A percentile compares a stretch with the other conserved stretches of the same genome.
Evolutionary conservation across 2,797 vertebrate species (phyloP).

Genomic region (Gymnoscopelus braueri): DNA sequence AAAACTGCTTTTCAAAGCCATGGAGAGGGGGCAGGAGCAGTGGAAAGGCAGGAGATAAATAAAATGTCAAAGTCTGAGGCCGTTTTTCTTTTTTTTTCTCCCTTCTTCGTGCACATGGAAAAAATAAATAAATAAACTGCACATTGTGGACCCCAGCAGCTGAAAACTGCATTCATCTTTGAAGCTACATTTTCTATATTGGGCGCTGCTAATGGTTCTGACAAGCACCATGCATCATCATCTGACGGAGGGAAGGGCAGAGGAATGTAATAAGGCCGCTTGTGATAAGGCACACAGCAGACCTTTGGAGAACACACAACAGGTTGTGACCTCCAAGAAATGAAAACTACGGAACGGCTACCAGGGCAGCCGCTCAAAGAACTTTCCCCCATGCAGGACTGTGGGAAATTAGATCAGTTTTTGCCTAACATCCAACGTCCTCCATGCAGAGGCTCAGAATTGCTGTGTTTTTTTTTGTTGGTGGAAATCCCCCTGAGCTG

Average conservation of each 20-base stretch:
- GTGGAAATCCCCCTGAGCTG: slow-evolving; percentile 25
- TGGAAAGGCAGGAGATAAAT: slow-evolving; percentile 35
- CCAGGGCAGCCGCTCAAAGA: slow-evolving; percentile 10
- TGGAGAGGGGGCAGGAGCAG: slow-evolving; percentile 1
- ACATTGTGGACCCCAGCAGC: slow-evolving; percentile 27
- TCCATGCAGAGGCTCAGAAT: slow-evolving; percentile 12
- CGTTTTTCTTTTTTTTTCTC: slow-evolving; percentile 11
- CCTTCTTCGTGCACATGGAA: neutral
- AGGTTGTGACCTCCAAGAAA: slow-evolving; percentile 45
- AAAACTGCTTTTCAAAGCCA: slow-evolving; percentile 30
- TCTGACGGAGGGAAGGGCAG: slow-evolving; percentile 12
- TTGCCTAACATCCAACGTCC: slow-evolving; percentile 10
- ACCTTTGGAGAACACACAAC: slow-evolving; percentile 35
- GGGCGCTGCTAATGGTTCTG: slow-evolving; percentile 48
- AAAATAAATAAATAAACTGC: slow-evolving; percentile 15
- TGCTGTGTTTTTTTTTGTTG: slow-evolving; percentile 17
- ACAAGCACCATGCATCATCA: slow-evolving; percentile 65
- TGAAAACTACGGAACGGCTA: slow-evolving; percentile 43
- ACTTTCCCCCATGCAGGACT: slow-evolving; percentile 7
- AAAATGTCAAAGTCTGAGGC: slow-evolving; percentile 52
- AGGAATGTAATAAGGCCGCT: slow-evolving; percentile 36
- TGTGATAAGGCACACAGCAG: slow-evolving; percentile 26
- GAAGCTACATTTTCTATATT: slow-evolving; percentile 30
- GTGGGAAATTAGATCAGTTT: slow-evolving; percentile 16
- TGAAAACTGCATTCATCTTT: slow-evolving; percentile 47